These are phyloP conservation scores for Teleogryllus occipitalis DNA, from an alignment of 1,140 invertebrate species.

Conservation along the genomic window DNA sequence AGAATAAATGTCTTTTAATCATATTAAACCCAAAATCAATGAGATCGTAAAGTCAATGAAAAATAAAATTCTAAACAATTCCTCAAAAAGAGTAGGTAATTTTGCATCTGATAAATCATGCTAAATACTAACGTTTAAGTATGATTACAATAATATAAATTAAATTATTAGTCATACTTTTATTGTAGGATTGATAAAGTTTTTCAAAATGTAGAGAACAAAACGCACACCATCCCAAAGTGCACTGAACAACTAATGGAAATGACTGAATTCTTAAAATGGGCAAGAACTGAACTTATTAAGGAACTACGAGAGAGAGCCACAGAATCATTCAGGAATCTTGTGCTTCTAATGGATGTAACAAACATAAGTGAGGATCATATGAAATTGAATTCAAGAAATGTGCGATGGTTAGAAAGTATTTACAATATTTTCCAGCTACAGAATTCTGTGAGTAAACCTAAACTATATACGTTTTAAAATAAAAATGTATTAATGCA, in stretches of 20 bases:
- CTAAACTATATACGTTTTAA: too few species aligned
- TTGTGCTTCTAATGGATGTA: neutral
- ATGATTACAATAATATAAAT: too few species aligned
- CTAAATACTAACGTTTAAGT: too few species aligned
- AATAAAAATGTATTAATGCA: too few species aligned
- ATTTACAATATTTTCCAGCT: neutral
- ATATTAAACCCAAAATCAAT: too few species aligned
- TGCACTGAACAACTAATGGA: neutral
- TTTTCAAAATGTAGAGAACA: neutral
- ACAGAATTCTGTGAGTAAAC: neutral
- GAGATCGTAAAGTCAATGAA: too few species aligned
- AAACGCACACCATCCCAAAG: neutral
- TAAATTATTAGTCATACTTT: neutral
- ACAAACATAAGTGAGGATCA: neutral
- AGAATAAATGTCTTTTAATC: too few species aligned
- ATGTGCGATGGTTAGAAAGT: neutral
- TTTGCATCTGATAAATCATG: too few species aligned
- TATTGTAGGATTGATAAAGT: neutral
- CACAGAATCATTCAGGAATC: neutral
- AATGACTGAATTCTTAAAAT: neutral
- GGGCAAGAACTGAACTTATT: neutral
- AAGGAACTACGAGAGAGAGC: neutral
- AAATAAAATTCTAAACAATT: too few species aligned
- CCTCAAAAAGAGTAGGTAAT: too few species aligned
- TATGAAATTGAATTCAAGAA: neutral